A percentile compares a stretch with the other conserved stretches of the same genome.
phyloP scores from a whole-genome alignment of 2,113 vertebrate genomes.

The Psophia crepitans region DNA sequence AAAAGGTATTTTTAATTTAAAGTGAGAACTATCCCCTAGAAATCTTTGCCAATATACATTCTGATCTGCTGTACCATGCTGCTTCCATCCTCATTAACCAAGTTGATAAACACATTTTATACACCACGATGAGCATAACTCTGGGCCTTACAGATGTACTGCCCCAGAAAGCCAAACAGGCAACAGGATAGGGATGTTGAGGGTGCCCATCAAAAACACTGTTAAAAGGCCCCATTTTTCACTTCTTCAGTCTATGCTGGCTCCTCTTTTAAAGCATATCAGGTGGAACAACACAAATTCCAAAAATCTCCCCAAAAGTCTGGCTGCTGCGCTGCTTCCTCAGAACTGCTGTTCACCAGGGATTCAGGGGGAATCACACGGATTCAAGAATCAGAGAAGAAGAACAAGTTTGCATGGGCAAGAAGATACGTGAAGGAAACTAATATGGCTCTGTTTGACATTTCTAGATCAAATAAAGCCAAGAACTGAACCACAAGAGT shows the following conservation, averaged over 20 bases:
- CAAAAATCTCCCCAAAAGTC: not conserved
- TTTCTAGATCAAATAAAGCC: not conserved
- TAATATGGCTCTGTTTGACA: not conserved
- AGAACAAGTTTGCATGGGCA: not conserved
- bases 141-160: not conserved
- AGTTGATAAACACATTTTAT: not conserved
- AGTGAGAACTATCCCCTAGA: not conserved
- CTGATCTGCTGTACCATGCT: not conserved
- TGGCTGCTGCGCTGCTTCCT: not conserved
- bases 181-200: not conserved
- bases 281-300: not conserved
- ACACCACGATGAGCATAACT: not conserved
- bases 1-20: not conserved
- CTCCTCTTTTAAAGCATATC: not conserved
- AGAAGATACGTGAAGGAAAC: not conserved
- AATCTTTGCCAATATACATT: not conserved
- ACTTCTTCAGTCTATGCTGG: not conserved
- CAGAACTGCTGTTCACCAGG: not conserved
- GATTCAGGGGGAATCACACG: rapidly evolving
- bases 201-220: rapidly evolving
- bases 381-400: not conserved
- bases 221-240: not conserved
- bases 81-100: not conserved
- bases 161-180: not conserved
- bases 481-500: not conserved